Percentiles rank a stretch among this genome's conserved stretches.
Conservation (phyloP, 2,797 vertebrate species). For the Eidolon dupreanum region DNA sequence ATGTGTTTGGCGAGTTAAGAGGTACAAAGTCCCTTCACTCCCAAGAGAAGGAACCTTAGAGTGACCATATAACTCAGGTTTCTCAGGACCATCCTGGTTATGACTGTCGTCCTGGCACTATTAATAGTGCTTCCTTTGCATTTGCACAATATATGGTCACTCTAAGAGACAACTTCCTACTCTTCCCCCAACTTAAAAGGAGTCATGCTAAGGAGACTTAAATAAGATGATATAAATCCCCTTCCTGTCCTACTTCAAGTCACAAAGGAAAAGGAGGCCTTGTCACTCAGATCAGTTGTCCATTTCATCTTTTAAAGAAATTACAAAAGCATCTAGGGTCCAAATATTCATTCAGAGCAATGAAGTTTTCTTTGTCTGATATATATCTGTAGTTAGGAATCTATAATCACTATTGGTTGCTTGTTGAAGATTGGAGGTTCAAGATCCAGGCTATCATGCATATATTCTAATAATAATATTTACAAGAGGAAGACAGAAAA, state of each 20-base stretch:
- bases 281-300: neutral
- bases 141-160: neutral
- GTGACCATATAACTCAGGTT: neutral
- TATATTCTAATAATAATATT: neutral
- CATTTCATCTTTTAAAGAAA: slow-evolving; percentile 29
- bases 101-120: too few relatives aligned
- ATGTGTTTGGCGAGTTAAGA: neutral
- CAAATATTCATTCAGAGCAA: neutral
- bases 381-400: neutral
- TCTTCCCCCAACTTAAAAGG: neutral
- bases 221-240: neutral
- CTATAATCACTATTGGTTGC: neutral
- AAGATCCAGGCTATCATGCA: neutral
- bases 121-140: neutral
- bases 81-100: neutral
- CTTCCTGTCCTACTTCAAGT: neutral
- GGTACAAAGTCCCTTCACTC: neutral
- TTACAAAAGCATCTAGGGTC: neutral
- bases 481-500: neutral
- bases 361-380: neutral
- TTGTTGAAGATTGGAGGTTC: neutral
- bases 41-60: neutral
- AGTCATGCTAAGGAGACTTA: neutral
- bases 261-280: neutral
- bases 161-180: neutral